Base-by-base conservation (phyloP, 2,888 invertebrate species). In the Dioctria linearis region DNA sequence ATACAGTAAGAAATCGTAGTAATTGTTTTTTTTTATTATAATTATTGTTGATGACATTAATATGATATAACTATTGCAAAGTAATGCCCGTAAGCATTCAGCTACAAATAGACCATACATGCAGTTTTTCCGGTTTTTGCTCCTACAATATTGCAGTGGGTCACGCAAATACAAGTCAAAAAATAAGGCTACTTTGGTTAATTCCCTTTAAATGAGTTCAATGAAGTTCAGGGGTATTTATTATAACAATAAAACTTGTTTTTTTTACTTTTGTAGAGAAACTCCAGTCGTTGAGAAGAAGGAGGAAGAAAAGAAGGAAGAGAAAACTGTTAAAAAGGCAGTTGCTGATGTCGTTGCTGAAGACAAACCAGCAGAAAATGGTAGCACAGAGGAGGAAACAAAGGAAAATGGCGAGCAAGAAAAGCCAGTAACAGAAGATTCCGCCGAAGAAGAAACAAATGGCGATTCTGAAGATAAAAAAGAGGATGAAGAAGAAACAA, bases 201-300 rank as follows among this genome's bases (percentile, higher is more conserved):
- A n/a, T 25, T 25, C 25, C 2, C 25, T 25, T 25, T 25, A 25
- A 25, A 25, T 25, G 25, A 25, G 25, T 25, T 25, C 25, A 25
- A 25, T 25, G 25, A 25, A 25, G 25, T 25, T 25, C 25, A 25
- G 25, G 25, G 25, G 25, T 25, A 25, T 25, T 25, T 25, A 25
- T 25, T 1, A 25, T 25, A 25, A 25, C 25, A 25, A 25, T 25
- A 25, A 25, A 25, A 25, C 25, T 25, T 25, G 42, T 63, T 42
- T 25, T 25, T 25, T 25, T 25, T 25, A 25, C 2, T 25, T 71
- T 67, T 75, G 9, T 69, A 88, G 88, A 82, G 88, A 88, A 84
- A 86, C 86, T 83, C 87, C 88, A 84, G 87, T 88, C 81, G 88
- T 88, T 81, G 88, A 88, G 86, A 88, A 88, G 86, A 88, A 88